Conservation (phyloP, 2,888 invertebrate species). For the Tetanocera ferruginea region DNA sequence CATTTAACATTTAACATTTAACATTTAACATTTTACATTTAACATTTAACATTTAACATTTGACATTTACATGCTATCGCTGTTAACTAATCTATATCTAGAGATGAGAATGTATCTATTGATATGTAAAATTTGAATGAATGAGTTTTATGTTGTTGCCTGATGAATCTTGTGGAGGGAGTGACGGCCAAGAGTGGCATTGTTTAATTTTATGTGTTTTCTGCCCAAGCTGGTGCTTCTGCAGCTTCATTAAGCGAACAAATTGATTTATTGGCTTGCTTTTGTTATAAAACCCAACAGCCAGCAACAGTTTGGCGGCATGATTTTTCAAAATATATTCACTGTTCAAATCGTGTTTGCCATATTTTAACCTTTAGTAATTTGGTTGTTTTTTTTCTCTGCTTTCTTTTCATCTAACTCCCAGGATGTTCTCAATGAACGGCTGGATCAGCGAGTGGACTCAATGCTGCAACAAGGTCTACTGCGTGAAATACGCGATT, state of each 20-base stretch:
- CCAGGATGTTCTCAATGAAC: constrained; percentile 65
- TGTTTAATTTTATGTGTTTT: background rate
- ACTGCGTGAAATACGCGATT: constrained; percentile 64
- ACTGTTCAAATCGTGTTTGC: background rate
- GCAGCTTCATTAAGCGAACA: constrained; percentile 4
- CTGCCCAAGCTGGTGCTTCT: background rate
- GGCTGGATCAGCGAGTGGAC: constrained; percentile 67
- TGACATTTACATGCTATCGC: too few species aligned
- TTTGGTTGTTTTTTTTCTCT: background rate
- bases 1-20: too few species aligned
- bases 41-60: too few species aligned
- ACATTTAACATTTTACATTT: too few species aligned
- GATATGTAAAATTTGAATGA: constrained; percentile 4
- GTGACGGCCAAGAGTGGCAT: too few species aligned
- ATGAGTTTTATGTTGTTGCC: background rate
- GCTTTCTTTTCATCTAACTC: constrained; percentile 38
- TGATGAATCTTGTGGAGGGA: too few species aligned
- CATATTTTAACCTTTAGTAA: background rate
- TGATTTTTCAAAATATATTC: background rate
- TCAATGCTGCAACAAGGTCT: constrained; percentile 67
- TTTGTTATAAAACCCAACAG: background rate
- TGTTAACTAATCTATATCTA: too few species aligned
- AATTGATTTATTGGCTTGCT: constrained; percentile 13
- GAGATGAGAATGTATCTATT: background rate
- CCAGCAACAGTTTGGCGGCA: background rate